phyloP scores from a whole-genome alignment of 1,140 invertebrate genomes.

The Trichomalopsis sarcophagae region DNA sequence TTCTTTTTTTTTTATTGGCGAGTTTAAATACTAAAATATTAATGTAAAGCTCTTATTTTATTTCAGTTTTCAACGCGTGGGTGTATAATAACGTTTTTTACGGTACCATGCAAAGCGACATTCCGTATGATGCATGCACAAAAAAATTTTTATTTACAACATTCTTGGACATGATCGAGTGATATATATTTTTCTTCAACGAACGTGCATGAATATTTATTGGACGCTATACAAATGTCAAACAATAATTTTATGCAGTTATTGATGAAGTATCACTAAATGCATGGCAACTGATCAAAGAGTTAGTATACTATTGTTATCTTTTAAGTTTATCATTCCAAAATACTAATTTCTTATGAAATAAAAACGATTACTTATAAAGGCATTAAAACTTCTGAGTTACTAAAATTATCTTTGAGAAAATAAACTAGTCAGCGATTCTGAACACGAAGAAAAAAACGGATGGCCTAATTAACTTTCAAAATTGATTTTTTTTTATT shows the following conservation, averaged over 20 bases:
- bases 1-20: not conserved
- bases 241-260: slow-evolving; percentile 6
- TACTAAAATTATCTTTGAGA: not conserved
- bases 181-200: slow-evolving; percentile 19
- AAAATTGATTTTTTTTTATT: not conserved
- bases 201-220: not conserved
- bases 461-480: not conserved
- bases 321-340: not conserved
- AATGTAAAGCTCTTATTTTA: slow-evolving; percentile 8
- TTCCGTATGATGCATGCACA: slow-evolving; percentile 31
- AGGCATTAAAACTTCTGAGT: not conserved
- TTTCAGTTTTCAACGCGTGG: not conserved
- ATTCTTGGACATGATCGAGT: slow-evolving; percentile 25
- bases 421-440: slow-evolving; percentile 32
- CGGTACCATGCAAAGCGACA: slow-evolving; percentile 15
- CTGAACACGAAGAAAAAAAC: slow-evolving; percentile 7
- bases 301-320: not conserved
- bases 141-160: slow-evolving; percentile 24
- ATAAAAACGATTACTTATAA: not conserved
- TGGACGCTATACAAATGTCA: not conserved
- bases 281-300: not conserved
- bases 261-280: slow-evolving; percentile 19
- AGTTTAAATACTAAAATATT: slow-evolving; percentile 20
- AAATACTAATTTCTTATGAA: not conserved
- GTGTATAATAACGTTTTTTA: slow-evolving; percentile 20